These are phyloP conservation scores for Shargacucullia verbasci DNA, from an alignment of 2,888 invertebrate species.

Conservation along the genomic window DNA sequence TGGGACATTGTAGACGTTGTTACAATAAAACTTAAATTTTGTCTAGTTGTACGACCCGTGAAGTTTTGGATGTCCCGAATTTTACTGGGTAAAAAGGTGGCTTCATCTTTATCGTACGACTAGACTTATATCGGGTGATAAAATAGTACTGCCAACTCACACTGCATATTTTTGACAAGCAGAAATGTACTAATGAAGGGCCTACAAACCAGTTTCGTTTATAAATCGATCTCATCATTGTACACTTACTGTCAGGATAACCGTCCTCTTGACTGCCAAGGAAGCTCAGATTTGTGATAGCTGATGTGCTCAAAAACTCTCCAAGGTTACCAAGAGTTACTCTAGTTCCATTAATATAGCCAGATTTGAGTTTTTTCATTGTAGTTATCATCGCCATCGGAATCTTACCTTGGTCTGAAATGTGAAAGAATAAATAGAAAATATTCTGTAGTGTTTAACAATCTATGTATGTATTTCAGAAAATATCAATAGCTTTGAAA, in stretches of 20 bases:
- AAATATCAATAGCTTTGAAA: conserved; percentile 28
- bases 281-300: conserved; percentile 98
- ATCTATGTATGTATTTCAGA: background rate
- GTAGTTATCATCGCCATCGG: conserved; percentile 98
- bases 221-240: no score
- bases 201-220: no score
- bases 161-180: no score
- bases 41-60: no score
- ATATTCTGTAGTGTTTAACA: background rate
- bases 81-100: no score
- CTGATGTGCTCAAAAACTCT: conserved; percentile 99
- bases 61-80: no score
- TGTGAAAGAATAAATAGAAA: background rate
- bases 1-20: no score
- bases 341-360: conserved; percentile 99
- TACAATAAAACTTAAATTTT: no score
- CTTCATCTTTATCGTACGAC: no score
- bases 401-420: conserved; percentile 96
- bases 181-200: no score
- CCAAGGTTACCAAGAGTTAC: conserved; percentile 98
- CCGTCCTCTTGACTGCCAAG: conserved; percentile 97
- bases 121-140: no score
- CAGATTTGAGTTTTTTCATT: conserved; percentile 99
- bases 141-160: no score
- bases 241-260: conserved; percentile 94